These are phyloP conservation scores for Nesometra sesokonis DNA, from an alignment of 35 echinoderm and acorn worm species.

Conservation along the genomic window DNA sequence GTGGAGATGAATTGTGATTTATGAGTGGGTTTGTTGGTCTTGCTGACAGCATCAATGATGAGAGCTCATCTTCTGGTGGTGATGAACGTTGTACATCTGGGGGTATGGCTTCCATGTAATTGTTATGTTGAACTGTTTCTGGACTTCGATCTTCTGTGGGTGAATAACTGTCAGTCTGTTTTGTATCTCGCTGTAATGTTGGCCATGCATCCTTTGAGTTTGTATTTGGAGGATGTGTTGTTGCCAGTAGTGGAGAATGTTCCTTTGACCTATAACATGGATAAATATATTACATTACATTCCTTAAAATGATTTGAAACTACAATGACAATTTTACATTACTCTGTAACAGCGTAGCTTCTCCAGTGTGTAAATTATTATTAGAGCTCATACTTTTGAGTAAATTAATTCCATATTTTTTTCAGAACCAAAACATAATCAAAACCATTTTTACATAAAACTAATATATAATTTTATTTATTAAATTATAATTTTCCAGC, in stretches of 20 bases:
- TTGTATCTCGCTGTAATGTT: slow-evolving; percentile 22
- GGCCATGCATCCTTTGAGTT: slow-evolving; percentile 38
- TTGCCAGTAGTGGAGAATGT: slow-evolving; percentile 3
- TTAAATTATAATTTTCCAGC: too few species aligned
- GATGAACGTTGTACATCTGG: background rate
- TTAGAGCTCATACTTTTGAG: background rate
- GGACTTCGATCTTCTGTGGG: background rate
- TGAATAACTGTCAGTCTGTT: background rate
- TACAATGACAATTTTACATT: background rate
- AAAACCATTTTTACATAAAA: too few species aligned
- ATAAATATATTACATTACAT: background rate
- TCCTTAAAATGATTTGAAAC: background rate
- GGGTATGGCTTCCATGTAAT: background rate
- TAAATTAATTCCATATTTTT: too few species aligned
- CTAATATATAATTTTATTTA: too few species aligned
- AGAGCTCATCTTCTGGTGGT: background rate
- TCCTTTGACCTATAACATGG: slow-evolving; percentile 10
- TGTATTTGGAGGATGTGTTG: slow-evolving; percentile 14
- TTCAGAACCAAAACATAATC: too few species aligned
- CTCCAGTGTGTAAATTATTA: background rate
- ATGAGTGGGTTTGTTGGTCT: slow-evolving; percentile 3
- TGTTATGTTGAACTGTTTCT: background rate
- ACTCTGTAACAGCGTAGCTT: too few species aligned
- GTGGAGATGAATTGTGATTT: background rate
- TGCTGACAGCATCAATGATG: slow-evolving; percentile 16